Base-by-base conservation (phyloP, 2,113 vertebrate genomes). In the Notechis scutatus region DNA sequence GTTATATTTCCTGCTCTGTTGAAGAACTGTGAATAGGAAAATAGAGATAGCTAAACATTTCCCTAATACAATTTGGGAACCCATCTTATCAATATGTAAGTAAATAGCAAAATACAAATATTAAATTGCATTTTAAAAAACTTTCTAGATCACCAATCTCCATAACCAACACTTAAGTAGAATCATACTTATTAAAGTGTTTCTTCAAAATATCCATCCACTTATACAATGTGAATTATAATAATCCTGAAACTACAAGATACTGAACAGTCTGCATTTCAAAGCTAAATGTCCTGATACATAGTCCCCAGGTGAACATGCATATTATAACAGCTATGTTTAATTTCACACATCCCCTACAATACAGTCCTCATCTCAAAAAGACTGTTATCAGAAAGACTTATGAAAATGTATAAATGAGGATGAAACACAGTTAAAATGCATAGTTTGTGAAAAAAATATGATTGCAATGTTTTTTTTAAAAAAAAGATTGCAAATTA, bases 171-270 rank as follows among this genome's bases (percentile, higher is more conserved):
- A 20, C 34, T 21, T 81, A 81, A 81, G 18, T 39, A 7, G 69
- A 81, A 39, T 81, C 69, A 81, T 3, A 81, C 15, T 57, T 91
- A 92, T 64, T 95, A 95, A 95, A 93, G 87, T 5, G 18, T 91
- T 95, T 91, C 69, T 90, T 93, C 93, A 92, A 9, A 95, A 81
- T 26, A 20, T 39, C 23, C 54, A 88, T 42, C 69, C 2, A 3
- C 91, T 0, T 93, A n/a, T 20, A 34, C 45, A 94, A 26, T 87
- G 85, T 89, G 91, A 94, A 81, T 88, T 93, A 0, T 55, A 94
- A 81, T 92, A 90, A 55, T 87, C 56, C 34, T 90, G 10, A 57
- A 39, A 39, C 39, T 20, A 57, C 8, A 26, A 26, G 6, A 23
- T 64, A 45, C 59, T 90, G 39, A 29, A 61, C 2, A 29, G 57